Evolutionary conservation across 2,113 vertebrate genomes (phyloP), one percentile per base, ranked within the genome.

Genomic region (Taurulus bubalis): DNA sequence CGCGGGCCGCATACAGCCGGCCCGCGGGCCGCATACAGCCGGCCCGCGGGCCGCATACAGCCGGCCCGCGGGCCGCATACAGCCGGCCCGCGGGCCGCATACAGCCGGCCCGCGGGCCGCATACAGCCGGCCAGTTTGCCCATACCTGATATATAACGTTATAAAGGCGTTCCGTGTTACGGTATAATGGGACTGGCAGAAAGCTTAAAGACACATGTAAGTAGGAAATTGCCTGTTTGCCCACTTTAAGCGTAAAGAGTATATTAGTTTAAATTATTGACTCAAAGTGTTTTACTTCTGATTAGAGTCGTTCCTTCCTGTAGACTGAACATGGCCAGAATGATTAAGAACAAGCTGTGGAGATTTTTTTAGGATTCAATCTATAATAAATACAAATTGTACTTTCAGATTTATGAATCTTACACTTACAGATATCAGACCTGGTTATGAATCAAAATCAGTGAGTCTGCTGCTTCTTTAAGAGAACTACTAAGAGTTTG

Each of bases 391-490:
- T 26, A 24, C 1, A 40, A 22, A 53, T 20, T 51, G 59, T 56
- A 73, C 24, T 40, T 8, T 32, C 32, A 71, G 51, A 55, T 68
- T 32, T 4, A 58, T 15, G 18, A 56, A 14, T 8, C 24, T 56
- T 16, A 3, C 20, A 24, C 49, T n/a, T 53, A 4, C 3, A 72
- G 36, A 36, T 34, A 65, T 83, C 15, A 66, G 30, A 56, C 24
- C 1, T 49, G 63, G 20, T 59, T 7, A 4, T 38, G 38, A 45
- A 28, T 63, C 32, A 12, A 14, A 72, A 10, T 53, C 20, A 24
- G 45, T 22, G 34, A 30, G 18, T 64, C 16, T 24, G 51, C 38
- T 75, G 75, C 80, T 88, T 84, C 77, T 85, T 62, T 63, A 80
- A 55, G 65, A 79, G 51, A 67, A 34, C 34, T 24, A 30, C 36